A percentile compares a stretch with the other conserved stretches of the same genome.
Conservation (phyloP, 2,797 vertebrate genomes). For the Prunella strophiata region DNA sequence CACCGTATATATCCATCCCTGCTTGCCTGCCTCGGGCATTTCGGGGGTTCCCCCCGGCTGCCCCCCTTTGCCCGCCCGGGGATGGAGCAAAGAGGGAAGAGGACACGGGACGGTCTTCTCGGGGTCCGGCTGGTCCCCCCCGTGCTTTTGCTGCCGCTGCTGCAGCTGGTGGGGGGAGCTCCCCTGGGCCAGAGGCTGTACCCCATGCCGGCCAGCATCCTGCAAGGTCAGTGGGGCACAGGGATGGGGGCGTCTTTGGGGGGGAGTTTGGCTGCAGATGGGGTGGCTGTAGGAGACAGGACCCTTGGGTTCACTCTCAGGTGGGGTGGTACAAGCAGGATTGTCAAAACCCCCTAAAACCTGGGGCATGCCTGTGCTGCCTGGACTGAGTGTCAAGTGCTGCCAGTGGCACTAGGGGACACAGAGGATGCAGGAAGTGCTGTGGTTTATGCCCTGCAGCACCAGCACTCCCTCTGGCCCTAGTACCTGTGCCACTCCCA, state of each 20-base stretch:
- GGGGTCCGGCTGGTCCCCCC: neutral
- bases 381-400: neutral
- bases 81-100: slow-evolving; percentile 51
- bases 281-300: neutral
- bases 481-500: neutral
- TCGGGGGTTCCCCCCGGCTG: slow-evolving; percentile 39
- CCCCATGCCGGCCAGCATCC: slow-evolving; percentile 83
- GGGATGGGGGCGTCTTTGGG: neutral
- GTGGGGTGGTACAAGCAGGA: neutral
- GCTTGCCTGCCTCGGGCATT: slow-evolving; percentile 26
- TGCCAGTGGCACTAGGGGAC: neutral
- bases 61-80: slow-evolving; percentile 46
- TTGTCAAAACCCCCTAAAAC: neutral
- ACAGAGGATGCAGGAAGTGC: neutral
- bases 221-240: slow-evolving; percentile 81
- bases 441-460: fast-evolving
- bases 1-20: slow-evolving; percentile 85
- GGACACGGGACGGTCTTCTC: neutral
- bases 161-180: slow-evolving; percentile 68
- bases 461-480: neutral
- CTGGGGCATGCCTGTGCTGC: fast-evolving
- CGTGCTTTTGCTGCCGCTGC: slow-evolving; percentile 30
- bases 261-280: neutral
- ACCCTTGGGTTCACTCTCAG: neutral
- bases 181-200: slow-evolving; percentile 84